Percentiles rank a stretch among this genome's conserved stretches.
phyloP scores from a whole-genome alignment of 2,113 vertebrate species.

The Lanius ludovicianus region DNA sequence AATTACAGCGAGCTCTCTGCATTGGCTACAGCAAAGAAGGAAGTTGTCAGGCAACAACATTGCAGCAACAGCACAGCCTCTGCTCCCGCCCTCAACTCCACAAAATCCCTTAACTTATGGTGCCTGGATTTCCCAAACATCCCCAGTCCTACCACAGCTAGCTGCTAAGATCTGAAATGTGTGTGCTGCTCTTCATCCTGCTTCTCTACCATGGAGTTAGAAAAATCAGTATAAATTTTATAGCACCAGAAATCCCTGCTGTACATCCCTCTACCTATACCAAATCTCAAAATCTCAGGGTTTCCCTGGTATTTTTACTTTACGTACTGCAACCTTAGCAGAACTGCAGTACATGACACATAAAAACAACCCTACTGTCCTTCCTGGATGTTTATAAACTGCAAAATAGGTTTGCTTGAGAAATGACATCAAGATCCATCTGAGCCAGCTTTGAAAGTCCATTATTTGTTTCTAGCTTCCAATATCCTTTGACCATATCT shows the following conservation, averaged over 20 bases:
- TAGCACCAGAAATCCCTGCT: background rate
- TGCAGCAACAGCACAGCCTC: background rate
- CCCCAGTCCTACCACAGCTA: accelerated
- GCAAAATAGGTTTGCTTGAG: background rate
- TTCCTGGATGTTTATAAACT: background rate
- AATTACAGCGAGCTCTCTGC: background rate
- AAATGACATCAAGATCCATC: background rate
- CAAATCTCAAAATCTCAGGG: background rate
- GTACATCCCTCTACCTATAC: background rate
- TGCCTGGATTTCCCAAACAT: background rate
- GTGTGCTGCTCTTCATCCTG: accelerated
- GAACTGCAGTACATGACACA: background rate
- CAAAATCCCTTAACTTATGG: background rate
- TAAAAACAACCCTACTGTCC: background rate
- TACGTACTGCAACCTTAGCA: background rate
- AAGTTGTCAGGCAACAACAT: background rate
- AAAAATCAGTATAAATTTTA: background rate
- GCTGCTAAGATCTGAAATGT: background rate
- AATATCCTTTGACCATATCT: background rate
- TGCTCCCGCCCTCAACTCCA: background rate
- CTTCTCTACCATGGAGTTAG: background rate
- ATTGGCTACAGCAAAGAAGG: background rate
- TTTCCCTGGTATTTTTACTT: background rate
- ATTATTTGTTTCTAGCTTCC: background rate
- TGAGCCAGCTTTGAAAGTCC: background rate